These are phyloP conservation scores for Dasyprocta punctata DNA, from an alignment of 2,113 vertebrate genomes.

Conservation along the genomic window DNA sequence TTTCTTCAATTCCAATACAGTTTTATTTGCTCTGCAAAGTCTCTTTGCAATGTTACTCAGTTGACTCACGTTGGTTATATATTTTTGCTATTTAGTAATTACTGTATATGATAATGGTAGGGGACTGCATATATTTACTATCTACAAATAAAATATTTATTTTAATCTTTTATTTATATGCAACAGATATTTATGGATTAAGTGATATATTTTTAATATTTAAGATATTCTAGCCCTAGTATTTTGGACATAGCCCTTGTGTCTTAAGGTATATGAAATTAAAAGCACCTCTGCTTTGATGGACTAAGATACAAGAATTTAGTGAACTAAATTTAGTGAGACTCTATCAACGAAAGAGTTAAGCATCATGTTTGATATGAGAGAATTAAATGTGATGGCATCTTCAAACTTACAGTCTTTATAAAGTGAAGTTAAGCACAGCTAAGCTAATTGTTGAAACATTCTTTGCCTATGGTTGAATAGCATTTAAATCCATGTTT, in stretches of 20 bases:
- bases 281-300: not conserved
- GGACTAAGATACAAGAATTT: not conserved
- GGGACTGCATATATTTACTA: not conserved
- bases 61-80: not conserved
- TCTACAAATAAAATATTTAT: not conserved
- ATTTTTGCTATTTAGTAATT: not conserved
- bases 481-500: not conserved
- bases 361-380: not conserved
- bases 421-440: not conserved
- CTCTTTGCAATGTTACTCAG: conserved; percentile 35
- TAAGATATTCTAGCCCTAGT: not conserved
- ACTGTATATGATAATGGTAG: not conserved
- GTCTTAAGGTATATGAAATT: not conserved
- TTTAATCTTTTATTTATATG: conserved; percentile 31
- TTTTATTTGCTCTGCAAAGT: not conserved
- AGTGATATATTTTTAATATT: not conserved
- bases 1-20: not conserved
- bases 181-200: not conserved
- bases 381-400: not conserved
- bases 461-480: not conserved
- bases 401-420: not conserved
- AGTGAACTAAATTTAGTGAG: not conserved
- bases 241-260: not conserved
- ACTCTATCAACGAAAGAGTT: not conserved
- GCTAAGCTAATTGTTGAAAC: not conserved